These are phyloP conservation scores for Platygyra sinensis DNA, from an alignment of 64 coral and sea anemone genomes.

Conservation along the genomic window DNA sequence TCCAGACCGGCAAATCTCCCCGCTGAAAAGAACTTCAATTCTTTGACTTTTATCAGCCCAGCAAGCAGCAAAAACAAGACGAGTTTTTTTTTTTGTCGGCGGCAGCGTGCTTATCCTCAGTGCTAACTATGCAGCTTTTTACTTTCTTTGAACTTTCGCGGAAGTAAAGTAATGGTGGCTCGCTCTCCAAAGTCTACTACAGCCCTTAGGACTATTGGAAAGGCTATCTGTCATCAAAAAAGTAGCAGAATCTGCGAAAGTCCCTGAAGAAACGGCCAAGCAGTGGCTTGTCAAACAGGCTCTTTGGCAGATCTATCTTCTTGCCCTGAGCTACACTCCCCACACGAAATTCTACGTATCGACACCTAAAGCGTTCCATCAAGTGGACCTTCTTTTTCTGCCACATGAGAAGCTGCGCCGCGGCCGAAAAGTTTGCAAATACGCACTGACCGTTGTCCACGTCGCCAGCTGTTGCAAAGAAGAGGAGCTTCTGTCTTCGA, in stretches of 20 bases:
- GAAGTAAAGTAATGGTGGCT: background rate
- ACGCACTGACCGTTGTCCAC: conserved; percentile 32
- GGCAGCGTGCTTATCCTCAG: too few relatives aligned
- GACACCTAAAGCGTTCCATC: conserved; percentile 1
- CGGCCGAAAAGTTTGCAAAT: conserved; percentile 39
- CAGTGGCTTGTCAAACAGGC: conserved; percentile 35
- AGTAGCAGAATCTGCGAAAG: background rate
- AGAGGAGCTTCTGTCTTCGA: conserved; percentile 1
- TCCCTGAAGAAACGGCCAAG: conserved; percentile 16
- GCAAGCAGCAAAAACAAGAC: conserved; percentile 29
- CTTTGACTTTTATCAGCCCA: conserved; percentile 30
- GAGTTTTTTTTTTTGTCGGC: background rate
- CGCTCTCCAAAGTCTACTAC: conserved; percentile 7
- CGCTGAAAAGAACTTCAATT: background rate
- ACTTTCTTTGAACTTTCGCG: background rate
- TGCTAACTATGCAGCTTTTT: background rate
- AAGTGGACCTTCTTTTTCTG: conserved; percentile 30
- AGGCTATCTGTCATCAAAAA: conserved; percentile 6
- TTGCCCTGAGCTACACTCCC: background rate
- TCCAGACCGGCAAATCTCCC: background rate
- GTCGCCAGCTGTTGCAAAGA: conserved; percentile 50
- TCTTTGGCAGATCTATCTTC: conserved; percentile 15
- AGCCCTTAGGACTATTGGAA: conserved; percentile 21
- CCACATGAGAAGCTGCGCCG: conserved; percentile 1
- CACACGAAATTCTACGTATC: conserved; percentile 1